Evolutionary conservation across 2,888 invertebrate species (phyloP).

Genomic region (Alviniconcha strummeri): DNA sequence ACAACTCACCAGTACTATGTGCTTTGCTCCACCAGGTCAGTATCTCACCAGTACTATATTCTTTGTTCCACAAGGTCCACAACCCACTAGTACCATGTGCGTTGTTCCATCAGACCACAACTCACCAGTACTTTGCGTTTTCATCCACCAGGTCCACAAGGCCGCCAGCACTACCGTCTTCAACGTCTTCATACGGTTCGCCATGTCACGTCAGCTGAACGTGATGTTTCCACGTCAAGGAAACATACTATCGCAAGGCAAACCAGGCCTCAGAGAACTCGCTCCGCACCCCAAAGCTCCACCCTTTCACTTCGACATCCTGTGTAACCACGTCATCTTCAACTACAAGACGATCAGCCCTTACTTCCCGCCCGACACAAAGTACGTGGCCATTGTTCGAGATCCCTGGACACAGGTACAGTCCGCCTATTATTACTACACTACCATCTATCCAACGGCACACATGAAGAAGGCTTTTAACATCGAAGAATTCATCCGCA

Average conservation of each 20-base stretch:
- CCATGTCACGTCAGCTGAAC: slow-evolving; percentile 13
- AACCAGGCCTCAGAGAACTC: neutral
- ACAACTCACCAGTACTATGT: too few relatives aligned
- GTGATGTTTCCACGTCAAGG: neutral
- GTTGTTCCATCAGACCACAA: too few relatives aligned
- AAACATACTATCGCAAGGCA: neutral
- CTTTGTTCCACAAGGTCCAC: too few relatives aligned
- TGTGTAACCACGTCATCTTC: slow-evolving; percentile 45
- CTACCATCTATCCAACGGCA: slow-evolving; percentile 36
- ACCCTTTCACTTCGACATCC: slow-evolving; percentile 38
- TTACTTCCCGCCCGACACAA: slow-evolving; percentile 47
- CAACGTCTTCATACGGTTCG: slow-evolving; percentile 14
- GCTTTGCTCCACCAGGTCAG: too few relatives aligned
- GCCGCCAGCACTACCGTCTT: slow-evolving; percentile 22
- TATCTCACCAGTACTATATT: too few relatives aligned
- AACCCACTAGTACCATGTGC: too few relatives aligned
- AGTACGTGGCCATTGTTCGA: slow-evolving; percentile 50
- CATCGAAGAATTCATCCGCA: slow-evolving; percentile 40
- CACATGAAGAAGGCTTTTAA: slow-evolving; percentile 40
- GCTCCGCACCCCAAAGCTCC: slow-evolving; percentile 6
- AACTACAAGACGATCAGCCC: slow-evolving; percentile 38
- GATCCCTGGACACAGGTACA: slow-evolving; percentile 46
- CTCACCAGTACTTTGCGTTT: too few relatives aligned
- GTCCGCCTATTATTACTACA: slow-evolving; percentile 45
- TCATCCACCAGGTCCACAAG: neutral